phyloP scores from a whole-genome alignment of 1,140 invertebrate genomes.

The Pogonognathellus flavescens region DNA sequence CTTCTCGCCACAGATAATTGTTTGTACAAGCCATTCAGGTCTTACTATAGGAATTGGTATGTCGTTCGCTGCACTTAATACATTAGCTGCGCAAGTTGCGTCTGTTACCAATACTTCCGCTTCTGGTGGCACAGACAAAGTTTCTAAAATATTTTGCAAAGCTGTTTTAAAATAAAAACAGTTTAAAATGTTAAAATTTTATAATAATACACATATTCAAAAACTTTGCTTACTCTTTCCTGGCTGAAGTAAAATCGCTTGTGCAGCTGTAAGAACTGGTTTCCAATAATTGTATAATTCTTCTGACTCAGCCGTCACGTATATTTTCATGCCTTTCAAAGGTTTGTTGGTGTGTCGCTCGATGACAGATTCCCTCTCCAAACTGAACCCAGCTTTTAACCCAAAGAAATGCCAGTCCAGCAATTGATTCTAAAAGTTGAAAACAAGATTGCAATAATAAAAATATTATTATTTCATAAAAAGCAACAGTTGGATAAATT shows the following conservation, averaged over 20 bases:
- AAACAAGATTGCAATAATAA: too few relatives aligned
- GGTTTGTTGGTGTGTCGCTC: constrained; percentile 52
- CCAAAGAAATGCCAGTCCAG: neutral
- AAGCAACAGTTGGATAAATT: neutral
- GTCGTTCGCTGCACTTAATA: constrained; percentile 31
- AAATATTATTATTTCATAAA: too few relatives aligned
- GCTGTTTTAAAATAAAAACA: too few relatives aligned
- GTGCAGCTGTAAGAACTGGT: constrained; percentile 63
- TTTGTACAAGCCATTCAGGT: constrained; percentile 66
- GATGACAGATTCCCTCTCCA: constrained; percentile 49
- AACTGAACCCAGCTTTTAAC: constrained; percentile 38
- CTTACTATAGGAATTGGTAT: constrained; percentile 60
- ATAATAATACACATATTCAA: too few relatives aligned
- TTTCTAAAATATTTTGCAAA: constrained; percentile 11
- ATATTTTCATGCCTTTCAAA: constrained; percentile 63
- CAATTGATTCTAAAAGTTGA: constrained; percentile 4
- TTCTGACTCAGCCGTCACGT: constrained; percentile 60
- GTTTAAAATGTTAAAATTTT: too few relatives aligned
- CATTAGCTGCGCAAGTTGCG: constrained; percentile 39
- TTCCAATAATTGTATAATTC: constrained; percentile 66
- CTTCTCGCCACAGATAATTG: constrained; percentile 63
- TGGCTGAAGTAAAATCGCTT: constrained; percentile 61
- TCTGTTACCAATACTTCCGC: constrained; percentile 63
- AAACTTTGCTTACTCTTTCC: constrained; percentile 61
- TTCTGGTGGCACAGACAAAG: constrained; percentile 51